Evolutionary conservation across 2,113 vertebrate species (phyloP).

Genomic region (Semnornis frantzii): DNA sequence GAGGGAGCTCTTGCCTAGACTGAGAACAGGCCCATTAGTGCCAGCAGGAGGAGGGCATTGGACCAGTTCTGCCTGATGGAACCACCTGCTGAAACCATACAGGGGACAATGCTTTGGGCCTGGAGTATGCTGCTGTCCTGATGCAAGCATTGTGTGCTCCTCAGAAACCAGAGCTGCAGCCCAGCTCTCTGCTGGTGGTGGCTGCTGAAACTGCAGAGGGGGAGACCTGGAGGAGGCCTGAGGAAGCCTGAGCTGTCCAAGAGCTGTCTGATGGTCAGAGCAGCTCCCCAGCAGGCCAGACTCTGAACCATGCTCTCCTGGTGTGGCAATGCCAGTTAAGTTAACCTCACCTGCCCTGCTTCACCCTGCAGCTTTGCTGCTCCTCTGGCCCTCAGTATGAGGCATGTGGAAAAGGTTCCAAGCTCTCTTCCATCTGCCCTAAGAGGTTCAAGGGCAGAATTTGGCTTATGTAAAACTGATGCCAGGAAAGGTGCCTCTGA

Average conservation of each 20-base stretch:
- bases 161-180: background rate
- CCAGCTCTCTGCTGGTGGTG: background rate
- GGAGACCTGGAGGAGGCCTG: background rate
- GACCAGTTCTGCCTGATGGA: background rate
- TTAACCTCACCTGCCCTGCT: background rate
- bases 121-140: background rate
- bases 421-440: background rate
- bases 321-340: background rate
- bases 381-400: background rate
- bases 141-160: rapidly evolving
- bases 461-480: background rate
- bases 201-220: background rate
- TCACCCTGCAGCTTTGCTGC: background rate
- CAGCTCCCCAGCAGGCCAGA: background rate
- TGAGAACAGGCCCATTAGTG: background rate
- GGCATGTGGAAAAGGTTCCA: background rate
- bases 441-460: background rate
- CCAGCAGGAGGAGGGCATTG: background rate
- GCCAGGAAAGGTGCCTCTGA: background rate
- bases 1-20: background rate
- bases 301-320: background rate
- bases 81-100: background rate
- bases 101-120: background rate
- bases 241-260: background rate
- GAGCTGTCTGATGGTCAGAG: background rate